phyloP scores from a whole-genome alignment of 92 coral and sea anemone species.

The Phenganax marumi region DNA sequence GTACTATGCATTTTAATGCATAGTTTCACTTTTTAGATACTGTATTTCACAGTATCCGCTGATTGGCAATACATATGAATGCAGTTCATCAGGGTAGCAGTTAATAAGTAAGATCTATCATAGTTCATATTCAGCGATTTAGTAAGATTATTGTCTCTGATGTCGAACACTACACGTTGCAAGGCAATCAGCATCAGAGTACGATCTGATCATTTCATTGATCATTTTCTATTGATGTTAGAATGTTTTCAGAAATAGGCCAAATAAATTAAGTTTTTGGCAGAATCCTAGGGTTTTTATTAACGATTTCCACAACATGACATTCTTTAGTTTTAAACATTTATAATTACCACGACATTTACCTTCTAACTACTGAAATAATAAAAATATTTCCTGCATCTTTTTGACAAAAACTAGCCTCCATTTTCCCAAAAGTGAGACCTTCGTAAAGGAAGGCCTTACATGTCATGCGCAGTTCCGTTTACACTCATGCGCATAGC shows the following conservation, averaged over 20 bases:
- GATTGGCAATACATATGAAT: no score
- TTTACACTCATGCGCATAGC: background rate
- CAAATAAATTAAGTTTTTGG: background rate
- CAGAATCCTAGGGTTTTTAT: background rate
- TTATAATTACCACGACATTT: background rate
- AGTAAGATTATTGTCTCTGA: no score
- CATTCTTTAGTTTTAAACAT: background rate
- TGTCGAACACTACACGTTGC: no score
- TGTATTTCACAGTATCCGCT: no score
- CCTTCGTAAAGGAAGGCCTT: slow-evolving; percentile 33
- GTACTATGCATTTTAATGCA: no score
- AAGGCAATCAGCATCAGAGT: no score
- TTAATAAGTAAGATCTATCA: no score
- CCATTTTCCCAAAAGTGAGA: background rate
- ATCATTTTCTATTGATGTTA: no score
- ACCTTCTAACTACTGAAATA: slow-evolving; percentile 9
- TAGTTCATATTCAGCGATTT: no score
- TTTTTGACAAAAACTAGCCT: background rate
- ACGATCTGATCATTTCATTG: no score
- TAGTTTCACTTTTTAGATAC: no score
- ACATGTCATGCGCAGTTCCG: slow-evolving; percentile 24
- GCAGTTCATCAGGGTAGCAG: no score
- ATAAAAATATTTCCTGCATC: background rate
- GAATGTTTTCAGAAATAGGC: background rate
- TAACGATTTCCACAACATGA: background rate